Conservation (phyloP, 2,113 vertebrate species). For the Platycercus adscitus region DNA sequence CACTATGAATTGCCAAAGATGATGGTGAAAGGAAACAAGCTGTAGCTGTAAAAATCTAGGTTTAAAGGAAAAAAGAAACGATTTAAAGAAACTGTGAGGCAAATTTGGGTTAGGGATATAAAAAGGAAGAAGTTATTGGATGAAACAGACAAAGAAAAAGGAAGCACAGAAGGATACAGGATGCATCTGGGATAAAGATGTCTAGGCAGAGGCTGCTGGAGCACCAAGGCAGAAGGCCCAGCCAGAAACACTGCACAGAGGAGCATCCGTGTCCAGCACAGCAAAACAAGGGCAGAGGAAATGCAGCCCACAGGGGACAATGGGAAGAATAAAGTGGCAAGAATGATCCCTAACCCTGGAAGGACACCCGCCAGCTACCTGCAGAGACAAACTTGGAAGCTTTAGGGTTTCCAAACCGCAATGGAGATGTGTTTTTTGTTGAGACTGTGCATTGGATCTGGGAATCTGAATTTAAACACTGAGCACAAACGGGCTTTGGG, state of each 20-base stretch:
- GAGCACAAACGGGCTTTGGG: not conserved
- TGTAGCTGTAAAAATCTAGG: not conserved
- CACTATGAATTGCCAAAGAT: not conserved
- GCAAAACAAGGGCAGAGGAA: not conserved
- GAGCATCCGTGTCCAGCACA: not conserved
- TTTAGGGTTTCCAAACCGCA: not conserved
- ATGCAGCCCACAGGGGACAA: not conserved
- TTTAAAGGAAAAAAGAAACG: not conserved
- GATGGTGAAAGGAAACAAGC: not conserved
- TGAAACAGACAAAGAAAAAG: not conserved
- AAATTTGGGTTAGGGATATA: not conserved
- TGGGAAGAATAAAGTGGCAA: not conserved
- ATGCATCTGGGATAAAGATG: not conserved
- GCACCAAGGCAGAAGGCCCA: not conserved
- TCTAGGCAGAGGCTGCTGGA: not conserved
- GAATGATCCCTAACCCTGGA: not conserved
- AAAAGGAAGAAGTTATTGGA: not conserved
- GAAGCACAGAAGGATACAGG: not conserved
- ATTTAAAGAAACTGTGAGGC: not conserved
- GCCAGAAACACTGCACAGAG: not conserved
- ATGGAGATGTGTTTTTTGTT: not conserved
- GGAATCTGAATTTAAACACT: not conserved
- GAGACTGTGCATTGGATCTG: not conserved
- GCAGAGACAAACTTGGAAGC: not conserved
- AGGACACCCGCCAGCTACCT: not conserved